Evolutionary conservation across 2,797 vertebrate species (phyloP).

Genomic region (Prionace glauca): DNA sequence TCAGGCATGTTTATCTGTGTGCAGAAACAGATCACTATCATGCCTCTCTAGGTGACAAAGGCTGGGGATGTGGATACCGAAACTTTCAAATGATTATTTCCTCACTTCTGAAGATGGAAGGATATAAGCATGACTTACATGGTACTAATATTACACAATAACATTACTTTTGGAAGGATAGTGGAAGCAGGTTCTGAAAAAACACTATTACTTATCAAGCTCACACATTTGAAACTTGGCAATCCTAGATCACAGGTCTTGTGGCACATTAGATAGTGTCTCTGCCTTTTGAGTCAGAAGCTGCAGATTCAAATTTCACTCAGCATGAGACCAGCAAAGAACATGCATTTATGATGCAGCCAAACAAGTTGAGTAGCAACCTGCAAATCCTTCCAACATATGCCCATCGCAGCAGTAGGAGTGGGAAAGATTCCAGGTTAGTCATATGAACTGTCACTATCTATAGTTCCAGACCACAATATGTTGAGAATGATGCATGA

Average conservation of each 20-base stretch:
- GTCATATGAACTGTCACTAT: neutral
- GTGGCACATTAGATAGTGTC: neutral
- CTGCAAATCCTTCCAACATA: neutral
- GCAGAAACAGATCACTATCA: constrained; percentile 77
- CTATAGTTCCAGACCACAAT: neutral
- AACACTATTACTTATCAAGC: too few species aligned
- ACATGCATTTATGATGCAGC: neutral
- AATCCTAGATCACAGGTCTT: neutral
- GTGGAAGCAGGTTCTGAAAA: neutral
- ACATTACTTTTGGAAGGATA: neutral
- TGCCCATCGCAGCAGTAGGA: neutral
- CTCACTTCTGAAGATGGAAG: constrained; percentile 63
- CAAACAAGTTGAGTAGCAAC: neutral
- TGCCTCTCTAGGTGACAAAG: constrained; percentile 74
- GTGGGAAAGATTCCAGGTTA: neutral
- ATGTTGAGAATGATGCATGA: neutral
- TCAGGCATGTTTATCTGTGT: constrained; percentile 76
- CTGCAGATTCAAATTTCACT: neutral
- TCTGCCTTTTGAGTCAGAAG: neutral
- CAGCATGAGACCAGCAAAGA: neutral
- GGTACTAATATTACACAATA: constrained; percentile 31
- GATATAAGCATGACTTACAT: constrained; percentile 51
- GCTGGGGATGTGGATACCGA: constrained; percentile 94
- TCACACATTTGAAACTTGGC: neutral
- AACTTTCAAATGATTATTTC: constrained; percentile 93